Evolutionary conservation across 2,888 invertebrate species (phyloP).

Genomic region (Drosophila paucipuncta): DNA sequence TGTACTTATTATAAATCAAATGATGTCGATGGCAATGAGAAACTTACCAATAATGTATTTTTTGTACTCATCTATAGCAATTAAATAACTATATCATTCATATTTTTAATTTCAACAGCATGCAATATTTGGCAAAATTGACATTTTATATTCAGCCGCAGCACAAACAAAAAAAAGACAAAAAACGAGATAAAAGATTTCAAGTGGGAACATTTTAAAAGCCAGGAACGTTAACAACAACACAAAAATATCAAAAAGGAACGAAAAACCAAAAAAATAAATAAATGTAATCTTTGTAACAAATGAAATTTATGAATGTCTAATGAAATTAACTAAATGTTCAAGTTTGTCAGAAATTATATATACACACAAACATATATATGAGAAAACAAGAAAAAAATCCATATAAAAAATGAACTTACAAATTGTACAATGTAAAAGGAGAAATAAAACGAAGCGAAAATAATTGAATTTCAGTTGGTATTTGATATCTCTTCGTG

Average conservation of each 20-base stretch:
- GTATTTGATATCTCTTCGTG: background rate
- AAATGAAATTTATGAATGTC: slow-evolving; percentile 72
- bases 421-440: slow-evolving; percentile 50
- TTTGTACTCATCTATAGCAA: slow-evolving; percentile 53
- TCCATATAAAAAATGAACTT: slow-evolving; percentile 33
- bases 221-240: slow-evolving; percentile 67
- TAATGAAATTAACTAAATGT: slow-evolving; percentile 72
- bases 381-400: slow-evolving; percentile 40
- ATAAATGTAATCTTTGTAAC: slow-evolving; percentile 53
- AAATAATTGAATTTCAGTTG: slow-evolving; percentile 5
- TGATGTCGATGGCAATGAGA: slow-evolving; percentile 6
- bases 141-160: slow-evolving; percentile 15
- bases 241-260: slow-evolving; percentile 60
- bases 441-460: slow-evolving; percentile 2
- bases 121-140: slow-evolving; percentile 12
- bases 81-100: slow-evolving; percentile 29
- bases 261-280: slow-evolving; percentile 38
- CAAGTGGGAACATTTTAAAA: slow-evolving; percentile 51
- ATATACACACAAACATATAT: slow-evolving; percentile 63
- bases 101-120: slow-evolving; percentile 18
- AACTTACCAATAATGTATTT: slow-evolving; percentile 37
- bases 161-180: slow-evolving; percentile 30
- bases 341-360: slow-evolving; percentile 82
- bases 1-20: slow-evolving; percentile 21
- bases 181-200: slow-evolving; percentile 28